Conservation (phyloP, 2,888 invertebrate species). For the Kuschelorhynchus macadamiae region DNA sequence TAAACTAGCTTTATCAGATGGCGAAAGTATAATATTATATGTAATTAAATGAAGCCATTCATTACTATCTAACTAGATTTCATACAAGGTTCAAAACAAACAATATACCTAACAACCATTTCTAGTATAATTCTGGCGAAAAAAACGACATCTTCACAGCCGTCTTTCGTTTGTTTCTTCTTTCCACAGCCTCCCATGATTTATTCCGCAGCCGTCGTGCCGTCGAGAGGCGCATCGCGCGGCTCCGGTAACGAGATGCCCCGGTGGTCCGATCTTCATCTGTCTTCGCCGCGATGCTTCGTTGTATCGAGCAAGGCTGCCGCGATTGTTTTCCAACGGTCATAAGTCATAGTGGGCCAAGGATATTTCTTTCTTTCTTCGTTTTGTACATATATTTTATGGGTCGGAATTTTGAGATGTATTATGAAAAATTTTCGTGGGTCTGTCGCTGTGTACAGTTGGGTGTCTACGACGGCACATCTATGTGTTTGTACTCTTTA, state of each 20-base stretch:
- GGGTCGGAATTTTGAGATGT: slow-evolving; percentile 30
- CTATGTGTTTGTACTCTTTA: neutral
- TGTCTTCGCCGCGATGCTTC: slow-evolving; percentile 57
- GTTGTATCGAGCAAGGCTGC: slow-evolving; percentile 48
- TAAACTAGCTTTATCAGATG: too few relatives aligned
- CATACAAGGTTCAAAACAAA: too few relatives aligned
- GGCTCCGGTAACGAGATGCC: slow-evolving; percentile 65
- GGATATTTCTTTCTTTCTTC: slow-evolving; percentile 41
- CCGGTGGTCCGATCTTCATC: slow-evolving; percentile 67
- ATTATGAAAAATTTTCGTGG: slow-evolving; percentile 27
- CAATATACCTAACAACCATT: neutral
- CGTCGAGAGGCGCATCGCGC: slow-evolving; percentile 47
- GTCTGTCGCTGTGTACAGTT: slow-evolving; percentile 2
- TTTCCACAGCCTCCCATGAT: slow-evolving; percentile 43
- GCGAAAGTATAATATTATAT: too few relatives aligned
- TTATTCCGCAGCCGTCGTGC: slow-evolving; percentile 48
- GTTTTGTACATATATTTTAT: slow-evolving; percentile 38
- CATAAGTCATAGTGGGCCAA: slow-evolving; percentile 52
- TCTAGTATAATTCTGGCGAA: neutral
- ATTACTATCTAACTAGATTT: too few relatives aligned
- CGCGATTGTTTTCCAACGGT: slow-evolving; percentile 49
- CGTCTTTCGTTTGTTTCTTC: slow-evolving; percentile 21
- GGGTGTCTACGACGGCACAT: slow-evolving; percentile 7
- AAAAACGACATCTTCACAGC: slow-evolving; percentile 29
- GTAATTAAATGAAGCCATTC: too few relatives aligned